Evolutionary conservation across 1,140 invertebrate genomes (phyloP).

Genomic region (Medauroidea extradentata): DNA sequence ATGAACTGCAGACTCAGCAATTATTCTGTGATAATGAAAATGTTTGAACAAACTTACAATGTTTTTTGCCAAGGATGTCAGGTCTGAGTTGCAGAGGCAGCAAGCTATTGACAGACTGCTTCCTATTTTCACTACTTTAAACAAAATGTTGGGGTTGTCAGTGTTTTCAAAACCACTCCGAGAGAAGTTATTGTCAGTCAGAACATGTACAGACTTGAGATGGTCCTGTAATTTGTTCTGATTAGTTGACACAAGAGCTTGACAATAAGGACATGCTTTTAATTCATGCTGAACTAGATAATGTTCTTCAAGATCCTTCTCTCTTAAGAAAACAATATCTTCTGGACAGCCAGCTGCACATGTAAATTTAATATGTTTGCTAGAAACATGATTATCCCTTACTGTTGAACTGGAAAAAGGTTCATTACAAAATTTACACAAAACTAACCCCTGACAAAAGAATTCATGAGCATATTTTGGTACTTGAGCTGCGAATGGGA

Average conservation of each 20-base stretch:
- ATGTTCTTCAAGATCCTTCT: slow-evolving; percentile 2
- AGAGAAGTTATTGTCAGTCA: background rate
- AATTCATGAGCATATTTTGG: slow-evolving; percentile 17
- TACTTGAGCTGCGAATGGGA: slow-evolving; percentile 13
- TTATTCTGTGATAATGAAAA: slow-evolving; percentile 15
- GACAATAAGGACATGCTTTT: slow-evolving; percentile 10
- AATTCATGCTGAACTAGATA: too few relatives aligned
- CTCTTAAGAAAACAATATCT: slow-evolving; percentile 9
- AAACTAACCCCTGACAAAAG: slow-evolving; percentile 9
- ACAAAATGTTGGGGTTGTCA: too few relatives aligned
- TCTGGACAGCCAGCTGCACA: slow-evolving; percentile 2
- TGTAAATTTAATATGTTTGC: slow-evolving; percentile 7
- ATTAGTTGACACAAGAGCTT: slow-evolving; percentile 1
- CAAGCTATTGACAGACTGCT: slow-evolving; percentile 8
- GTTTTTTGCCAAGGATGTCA: slow-evolving; percentile 14
- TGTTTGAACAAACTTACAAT: slow-evolving; percentile 14
- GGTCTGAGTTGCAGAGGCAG: slow-evolving; percentile 12
- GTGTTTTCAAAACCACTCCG: too few relatives aligned
- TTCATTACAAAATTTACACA: slow-evolving; percentile 15
- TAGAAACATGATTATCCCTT: slow-evolving; percentile 5
- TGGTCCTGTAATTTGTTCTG: slow-evolving; percentile 4
- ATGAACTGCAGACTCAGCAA: slow-evolving; percentile 1
- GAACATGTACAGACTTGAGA: slow-evolving; percentile 1
- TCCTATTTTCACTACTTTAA: background rate
- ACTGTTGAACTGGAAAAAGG: slow-evolving; percentile 5